phyloP scores from a whole-genome alignment of 2,113 vertebrate genomes.

The Brachyistius frenatus region DNA sequence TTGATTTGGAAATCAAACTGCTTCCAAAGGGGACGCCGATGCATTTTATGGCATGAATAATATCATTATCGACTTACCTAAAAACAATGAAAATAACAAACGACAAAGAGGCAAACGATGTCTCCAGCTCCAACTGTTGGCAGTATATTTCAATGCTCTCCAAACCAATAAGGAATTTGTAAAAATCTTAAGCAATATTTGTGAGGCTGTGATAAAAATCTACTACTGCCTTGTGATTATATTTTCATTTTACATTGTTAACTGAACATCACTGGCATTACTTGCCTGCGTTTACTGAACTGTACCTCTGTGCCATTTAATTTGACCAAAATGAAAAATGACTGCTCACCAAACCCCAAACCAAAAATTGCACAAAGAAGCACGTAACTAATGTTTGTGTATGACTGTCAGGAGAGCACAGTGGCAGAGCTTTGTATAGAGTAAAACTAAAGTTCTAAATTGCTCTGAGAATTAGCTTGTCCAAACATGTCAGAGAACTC shows the following conservation, averaged over 20 bases:
- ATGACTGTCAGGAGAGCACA: slow-evolving; percentile 26
- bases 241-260: neutral
- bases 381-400: slow-evolving; percentile 18
- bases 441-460: slow-evolving; percentile 79
- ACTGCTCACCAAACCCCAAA: neutral
- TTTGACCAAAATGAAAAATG: slow-evolving; percentile 6
- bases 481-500: slow-evolving; percentile 83
- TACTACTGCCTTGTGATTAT: neutral
- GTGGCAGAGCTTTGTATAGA: slow-evolving; percentile 59
- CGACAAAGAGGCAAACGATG: too few species aligned
- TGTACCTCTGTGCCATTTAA: neutral
- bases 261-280: slow-evolving; percentile 1
- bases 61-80: too few species aligned
- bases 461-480: slow-evolving; percentile 79
- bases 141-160: neutral
- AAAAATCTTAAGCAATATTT: too few species aligned
- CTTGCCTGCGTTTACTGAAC: neutral
- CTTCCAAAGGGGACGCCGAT: too few species aligned
- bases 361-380: slow-evolving; percentile 8
- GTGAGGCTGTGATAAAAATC: neutral
- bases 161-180: neutral
- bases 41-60: too few species aligned
- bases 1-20: too few species aligned
- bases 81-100: too few species aligned
- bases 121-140: neutral